Evolutionary conservation across 2,113 vertebrate species (phyloP).

Genomic region (Cyrtonyx montezumae): DNA sequence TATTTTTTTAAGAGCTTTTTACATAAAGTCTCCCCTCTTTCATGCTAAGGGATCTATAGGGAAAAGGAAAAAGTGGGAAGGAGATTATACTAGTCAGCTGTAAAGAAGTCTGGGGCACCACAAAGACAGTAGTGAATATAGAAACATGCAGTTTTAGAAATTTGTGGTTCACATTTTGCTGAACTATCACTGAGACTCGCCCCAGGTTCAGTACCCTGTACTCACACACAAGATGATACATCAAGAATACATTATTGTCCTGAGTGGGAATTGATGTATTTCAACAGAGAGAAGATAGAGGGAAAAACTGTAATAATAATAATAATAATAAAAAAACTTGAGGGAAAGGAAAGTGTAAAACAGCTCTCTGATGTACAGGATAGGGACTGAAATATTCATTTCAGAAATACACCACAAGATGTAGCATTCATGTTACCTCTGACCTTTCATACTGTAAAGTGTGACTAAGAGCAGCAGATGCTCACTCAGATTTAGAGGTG

Average conservation of each 20-base stretch:
- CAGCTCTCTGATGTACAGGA: not conserved
- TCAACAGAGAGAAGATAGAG: not conserved
- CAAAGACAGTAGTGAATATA: rapidly evolving
- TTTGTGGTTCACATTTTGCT: not conserved
- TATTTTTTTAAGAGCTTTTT: not conserved
- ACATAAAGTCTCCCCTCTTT: not conserved
- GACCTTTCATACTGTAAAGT: not conserved
- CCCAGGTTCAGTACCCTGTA: not conserved
- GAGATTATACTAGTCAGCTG: not conserved
- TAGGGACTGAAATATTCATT: not conserved
- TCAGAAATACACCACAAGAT: not conserved
- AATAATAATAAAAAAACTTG: rapidly evolving
- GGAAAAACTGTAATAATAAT: not conserved
- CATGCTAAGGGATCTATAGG: not conserved
- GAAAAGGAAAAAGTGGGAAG: not conserved
- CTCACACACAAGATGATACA: not conserved
- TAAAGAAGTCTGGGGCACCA: not conserved
- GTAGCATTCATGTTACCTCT: not conserved
- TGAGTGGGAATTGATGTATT: not conserved
- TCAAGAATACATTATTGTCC: not conserved
- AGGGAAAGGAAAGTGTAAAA: not conserved
- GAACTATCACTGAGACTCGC: not conserved
- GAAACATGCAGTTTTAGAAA: not conserved
- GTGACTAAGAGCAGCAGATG: not conserved
- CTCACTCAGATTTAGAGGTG: not conserved